These are phyloP conservation scores for Hypercompe scribonia DNA, from an alignment of 2,888 invertebrate species.

Conservation along the genomic window DNA sequence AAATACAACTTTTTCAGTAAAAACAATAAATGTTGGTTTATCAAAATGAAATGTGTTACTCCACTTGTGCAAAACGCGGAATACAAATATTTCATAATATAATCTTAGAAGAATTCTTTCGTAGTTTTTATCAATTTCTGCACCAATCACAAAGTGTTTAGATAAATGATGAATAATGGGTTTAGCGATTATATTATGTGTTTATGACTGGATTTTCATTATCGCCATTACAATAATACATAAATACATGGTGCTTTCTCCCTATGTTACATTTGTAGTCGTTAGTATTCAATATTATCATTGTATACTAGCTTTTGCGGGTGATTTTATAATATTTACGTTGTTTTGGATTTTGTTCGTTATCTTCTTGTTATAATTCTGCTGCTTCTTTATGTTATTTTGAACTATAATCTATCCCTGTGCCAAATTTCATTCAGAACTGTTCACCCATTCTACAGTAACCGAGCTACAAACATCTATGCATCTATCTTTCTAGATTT, in stretches of 20 bases:
- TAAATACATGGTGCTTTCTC: neutral
- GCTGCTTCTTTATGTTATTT: no score
- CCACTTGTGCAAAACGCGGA: slow-evolving; percentile 40
- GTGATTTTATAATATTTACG: no score
- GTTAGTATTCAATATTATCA: no score
- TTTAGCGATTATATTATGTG: slow-evolving; percentile 1
- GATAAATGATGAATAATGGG: slow-evolving; percentile 53
- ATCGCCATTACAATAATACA: neutral
- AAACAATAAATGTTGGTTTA: neutral
- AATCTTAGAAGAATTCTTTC: slow-evolving; percentile 65
- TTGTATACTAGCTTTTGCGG: no score
- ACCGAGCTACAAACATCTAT: no score
- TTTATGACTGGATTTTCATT: neutral
- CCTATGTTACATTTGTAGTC: neutral
- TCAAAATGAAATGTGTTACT: slow-evolving; percentile 11
- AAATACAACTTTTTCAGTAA: neutral
- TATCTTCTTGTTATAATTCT: no score
- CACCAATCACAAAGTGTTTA: slow-evolving; percentile 54
- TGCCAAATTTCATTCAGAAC: no score
- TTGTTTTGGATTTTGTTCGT: no score
- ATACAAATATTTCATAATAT: slow-evolving; percentile 49
- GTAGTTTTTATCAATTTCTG: slow-evolving; percentile 63
- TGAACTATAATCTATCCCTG: no score
- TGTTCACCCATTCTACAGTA: no score
- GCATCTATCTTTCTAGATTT: no score